Evolutionary conservation across 2,797 vertebrate genomes (phyloP).

Genomic region (Threskiornis aethiopicus): DNA sequence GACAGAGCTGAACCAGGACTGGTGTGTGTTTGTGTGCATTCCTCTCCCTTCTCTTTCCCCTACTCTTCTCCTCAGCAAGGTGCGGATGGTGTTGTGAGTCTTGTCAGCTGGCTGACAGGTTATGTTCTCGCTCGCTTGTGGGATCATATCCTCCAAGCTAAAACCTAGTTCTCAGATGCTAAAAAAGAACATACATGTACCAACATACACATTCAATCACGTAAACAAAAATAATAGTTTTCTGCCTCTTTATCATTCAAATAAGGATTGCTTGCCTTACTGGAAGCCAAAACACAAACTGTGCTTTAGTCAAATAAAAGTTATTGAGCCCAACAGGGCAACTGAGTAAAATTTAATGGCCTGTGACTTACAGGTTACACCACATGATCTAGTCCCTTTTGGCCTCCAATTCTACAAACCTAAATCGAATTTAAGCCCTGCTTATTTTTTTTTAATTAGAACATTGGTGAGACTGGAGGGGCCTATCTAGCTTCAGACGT

Average conservation of each 20-base stretch:
- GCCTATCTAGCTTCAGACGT: slow-evolving; percentile 1
- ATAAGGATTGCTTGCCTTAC: not conserved
- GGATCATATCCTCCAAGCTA: not conserved
- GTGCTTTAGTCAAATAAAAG: slow-evolving; percentile 24
- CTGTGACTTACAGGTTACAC: slow-evolving; percentile 36
- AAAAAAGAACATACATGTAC: not conserved
- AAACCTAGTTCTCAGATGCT: not conserved
- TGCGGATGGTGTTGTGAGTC: fast-evolving
- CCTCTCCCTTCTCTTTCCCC: not conserved
- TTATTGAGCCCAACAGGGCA: slow-evolving; percentile 45
- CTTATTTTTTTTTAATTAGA: slow-evolving; percentile 14
- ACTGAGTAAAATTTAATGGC: slow-evolving; percentile 46
- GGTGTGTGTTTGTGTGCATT: not conserved
- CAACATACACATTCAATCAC: not conserved
- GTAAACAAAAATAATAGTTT: not conserved
- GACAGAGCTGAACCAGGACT: not conserved
- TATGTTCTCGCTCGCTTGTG: fast-evolving
- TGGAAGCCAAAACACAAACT: slow-evolving; percentile 9
- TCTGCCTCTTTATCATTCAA: not conserved
- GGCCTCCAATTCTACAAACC: slow-evolving; percentile 3
- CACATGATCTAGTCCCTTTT: slow-evolving; percentile 39
- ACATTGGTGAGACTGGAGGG: slow-evolving; percentile 7
- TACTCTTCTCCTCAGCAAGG: not conserved
- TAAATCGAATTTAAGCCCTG: slow-evolving; percentile 5
- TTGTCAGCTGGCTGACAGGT: not conserved